Evolutionary conservation across 2,113 vertebrate species (phyloP).

Genomic region (Sinocyclocheilus maitianheensis): DNA sequence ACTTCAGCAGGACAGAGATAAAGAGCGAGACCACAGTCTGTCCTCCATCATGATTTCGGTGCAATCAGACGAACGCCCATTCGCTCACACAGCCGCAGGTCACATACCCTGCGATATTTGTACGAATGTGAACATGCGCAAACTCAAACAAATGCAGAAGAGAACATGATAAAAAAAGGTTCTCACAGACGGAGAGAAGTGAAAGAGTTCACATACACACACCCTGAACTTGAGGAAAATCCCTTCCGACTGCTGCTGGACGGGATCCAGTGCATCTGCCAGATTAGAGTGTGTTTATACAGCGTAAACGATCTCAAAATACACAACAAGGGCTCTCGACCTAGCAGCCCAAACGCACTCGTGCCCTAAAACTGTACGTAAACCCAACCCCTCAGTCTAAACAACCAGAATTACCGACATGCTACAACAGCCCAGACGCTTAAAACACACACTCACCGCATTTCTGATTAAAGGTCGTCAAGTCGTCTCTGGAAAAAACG

Average conservation of each 20-base stretch:
- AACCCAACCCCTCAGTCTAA: constrained; percentile 58
- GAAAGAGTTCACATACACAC: constrained; percentile 30
- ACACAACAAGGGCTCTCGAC: constrained; percentile 63
- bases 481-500: background rate
- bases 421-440: constrained; percentile 9
- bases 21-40: constrained; percentile 1
- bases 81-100: background rate
- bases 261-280: constrained; percentile 59
- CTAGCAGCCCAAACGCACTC: constrained; percentile 61
- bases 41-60: background rate
- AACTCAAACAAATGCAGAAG: constrained; percentile 15
- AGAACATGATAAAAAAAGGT: constrained; percentile 13
- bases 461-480: constrained; percentile 16
- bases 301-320: constrained; percentile 65
- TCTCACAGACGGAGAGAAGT: constrained; percentile 25
- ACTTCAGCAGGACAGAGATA: background rate
- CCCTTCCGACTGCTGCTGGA: constrained; percentile 37
- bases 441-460: background rate
- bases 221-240: constrained; percentile 47
- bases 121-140: background rate
- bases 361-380: constrained; percentile 55
- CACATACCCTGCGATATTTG: background rate
- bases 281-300: constrained; percentile 66
- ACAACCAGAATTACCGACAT: constrained; percentile 42
- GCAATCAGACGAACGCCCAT: background rate